phyloP scores from a whole-genome alignment of 37 sponge, comb jelly and placozoan species.

The Geodia barretti region DNA sequence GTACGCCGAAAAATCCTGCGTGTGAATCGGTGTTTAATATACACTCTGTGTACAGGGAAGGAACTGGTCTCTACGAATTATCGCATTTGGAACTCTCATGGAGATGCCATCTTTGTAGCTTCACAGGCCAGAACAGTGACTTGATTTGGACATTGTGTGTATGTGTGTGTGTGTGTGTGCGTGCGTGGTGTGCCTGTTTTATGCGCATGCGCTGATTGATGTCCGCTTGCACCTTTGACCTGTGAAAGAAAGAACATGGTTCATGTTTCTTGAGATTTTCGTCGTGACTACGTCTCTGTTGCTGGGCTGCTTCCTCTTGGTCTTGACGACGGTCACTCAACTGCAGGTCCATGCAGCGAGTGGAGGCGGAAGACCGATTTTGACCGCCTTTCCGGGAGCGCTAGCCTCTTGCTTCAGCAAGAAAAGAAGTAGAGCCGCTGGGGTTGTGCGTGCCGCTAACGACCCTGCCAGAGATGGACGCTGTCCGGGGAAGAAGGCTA shows the following conservation, averaged over 20 bases:
- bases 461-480: not conserved
- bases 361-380: not conserved
- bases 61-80: conserved; percentile 46
- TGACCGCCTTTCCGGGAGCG: not conserved
- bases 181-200: not conserved
- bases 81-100: conserved; percentile 93
- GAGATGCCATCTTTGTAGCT: conserved; percentile 69
- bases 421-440: not conserved
- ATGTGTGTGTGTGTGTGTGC: conserved; percentile 12
- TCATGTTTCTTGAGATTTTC: not conserved
- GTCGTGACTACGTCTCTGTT: not conserved
- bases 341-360: not conserved
- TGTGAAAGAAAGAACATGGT: too few relatives aligned
- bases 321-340: not conserved
- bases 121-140: conserved; percentile 22
- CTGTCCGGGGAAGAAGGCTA: not conserved
- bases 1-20: too few relatives aligned
- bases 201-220: not conserved
- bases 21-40: too few relatives aligned
- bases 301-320: not conserved
- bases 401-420: not conserved
- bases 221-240: not conserved
- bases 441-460: not conserved
- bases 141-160: conserved; percentile 1
- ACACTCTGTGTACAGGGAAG: conserved; percentile 27